Percentiles rank a stretch among this genome's conserved stretches.
Evolutionary conservation across 2,113 vertebrate genomes (phyloP).

Genomic region (Eulacestoma nigropectus): DNA sequence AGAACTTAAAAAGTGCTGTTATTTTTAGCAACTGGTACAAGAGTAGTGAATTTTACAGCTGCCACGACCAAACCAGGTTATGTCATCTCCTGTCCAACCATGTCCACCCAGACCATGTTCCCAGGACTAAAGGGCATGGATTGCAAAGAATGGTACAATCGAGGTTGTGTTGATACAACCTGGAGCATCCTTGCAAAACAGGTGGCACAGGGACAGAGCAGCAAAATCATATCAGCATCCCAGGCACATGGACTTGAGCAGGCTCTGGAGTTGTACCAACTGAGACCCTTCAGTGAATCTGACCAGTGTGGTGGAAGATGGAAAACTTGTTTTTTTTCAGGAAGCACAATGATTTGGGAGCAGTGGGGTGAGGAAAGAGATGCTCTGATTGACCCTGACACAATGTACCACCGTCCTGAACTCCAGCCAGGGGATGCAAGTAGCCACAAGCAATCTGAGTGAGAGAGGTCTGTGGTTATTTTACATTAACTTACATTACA

Average conservation of each 20-base stretch:
- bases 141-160: too few relatives aligned
- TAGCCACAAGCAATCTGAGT: not conserved
- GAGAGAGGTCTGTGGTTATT: slow-evolving; percentile 18
- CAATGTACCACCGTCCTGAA: not conserved
- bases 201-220: not conserved
- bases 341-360: not conserved
- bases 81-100: not conserved
- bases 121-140: not conserved
- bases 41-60: not conserved
- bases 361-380: not conserved
- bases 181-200: not conserved
- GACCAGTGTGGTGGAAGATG: not conserved
- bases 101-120: not conserved
- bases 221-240: not conserved
- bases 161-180: not conserved
- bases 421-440: not conserved
- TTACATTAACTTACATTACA: not conserved
- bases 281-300: not conserved
- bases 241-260: not conserved
- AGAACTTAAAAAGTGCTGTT: not conserved
- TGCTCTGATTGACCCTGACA: not conserved
- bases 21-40: not conserved
- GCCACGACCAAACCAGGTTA: not conserved
- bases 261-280: not conserved
- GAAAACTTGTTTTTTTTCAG: not conserved